Base-by-base conservation (phyloP, 2,113 vertebrate genomes). In the Xenotilapia flavipinnis region DNA sequence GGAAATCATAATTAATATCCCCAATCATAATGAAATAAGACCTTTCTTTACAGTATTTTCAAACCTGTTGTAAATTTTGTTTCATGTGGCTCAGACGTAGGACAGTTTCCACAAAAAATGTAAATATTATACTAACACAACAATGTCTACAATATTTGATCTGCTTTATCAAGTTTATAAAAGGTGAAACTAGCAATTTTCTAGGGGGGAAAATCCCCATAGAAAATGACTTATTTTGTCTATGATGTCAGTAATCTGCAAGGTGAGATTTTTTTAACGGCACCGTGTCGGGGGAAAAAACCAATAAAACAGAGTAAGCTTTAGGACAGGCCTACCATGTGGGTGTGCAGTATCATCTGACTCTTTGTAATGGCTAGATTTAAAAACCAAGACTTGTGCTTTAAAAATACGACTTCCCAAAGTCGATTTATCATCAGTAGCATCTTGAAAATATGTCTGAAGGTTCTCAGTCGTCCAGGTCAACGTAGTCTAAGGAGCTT, bases 271-370 rank as follows among this genome's bases (percentile, higher is more conserved):
- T 62, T 31, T 65, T 36, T 65, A 65, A 65, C 3, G 1, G 31
- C 60, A 65, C 6, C 5, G 1, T 70, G 36, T 23, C 6, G 4
- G 36, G 36, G 62, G 2, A 0, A 14, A 40, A 58, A 4, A 17
- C 3, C 7, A 42, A 42, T 70, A 70, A 26, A 23, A 21, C 12
- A 70, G 65, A 70, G n/a, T 15, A 42, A 9, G 38, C 13, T 70
- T 70, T 42, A 9, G 21, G 21, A 6, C n/a, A 40, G 33, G 36
- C 62, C n/a, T 26, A 42, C 13, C 36, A 40, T 14, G 2, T 68
- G 38, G 13, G 38, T 17, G 38, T 26, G 21, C 38, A 73, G 68
- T 26, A 26, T 15, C 38, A 42, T 15, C n/a, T 45, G 65, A 42
- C 38, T 68, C 62, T n/a, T 40, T 68, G n/a, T 40, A 40, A 40